Conservation (phyloP, 2,113 vertebrate genomes). For the Cathartes aura region DNA sequence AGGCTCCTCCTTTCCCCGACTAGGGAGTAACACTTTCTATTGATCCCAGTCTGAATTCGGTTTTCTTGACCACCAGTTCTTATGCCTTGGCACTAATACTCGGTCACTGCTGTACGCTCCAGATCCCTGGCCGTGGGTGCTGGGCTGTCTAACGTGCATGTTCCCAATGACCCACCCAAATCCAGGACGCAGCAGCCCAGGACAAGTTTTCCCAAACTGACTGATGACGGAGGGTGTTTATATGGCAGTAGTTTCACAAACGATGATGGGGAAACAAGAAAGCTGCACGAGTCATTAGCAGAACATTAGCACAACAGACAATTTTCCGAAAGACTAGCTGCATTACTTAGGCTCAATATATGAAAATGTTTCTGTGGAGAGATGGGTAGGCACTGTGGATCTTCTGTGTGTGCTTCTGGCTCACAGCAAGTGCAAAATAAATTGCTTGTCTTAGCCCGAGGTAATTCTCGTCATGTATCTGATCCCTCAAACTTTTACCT, state of each 20-base stretch:
- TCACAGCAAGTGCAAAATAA: not conserved
- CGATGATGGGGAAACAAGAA: not conserved
- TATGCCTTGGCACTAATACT: fast-evolving
- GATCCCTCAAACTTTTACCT: not conserved
- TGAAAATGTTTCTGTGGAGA: not conserved
- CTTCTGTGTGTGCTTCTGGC: not conserved
- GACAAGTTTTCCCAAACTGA: not conserved
- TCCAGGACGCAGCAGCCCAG: not conserved
- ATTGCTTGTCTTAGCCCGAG: not conserved
- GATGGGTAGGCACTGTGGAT: not conserved
- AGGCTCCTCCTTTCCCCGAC: not conserved
- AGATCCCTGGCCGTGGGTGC: not conserved
- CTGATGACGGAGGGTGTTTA: not conserved
- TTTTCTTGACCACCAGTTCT: not conserved
- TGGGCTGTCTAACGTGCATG: fast-evolving
- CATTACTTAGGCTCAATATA: not conserved
- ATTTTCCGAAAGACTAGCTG: not conserved
- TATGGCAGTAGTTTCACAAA: not conserved
- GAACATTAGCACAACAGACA: not conserved
- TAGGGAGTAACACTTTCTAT: fast-evolving
- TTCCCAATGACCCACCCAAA: not conserved
- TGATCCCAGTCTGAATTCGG: not conserved
- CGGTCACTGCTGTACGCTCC: fast-evolving
- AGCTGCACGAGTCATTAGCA: not conserved
- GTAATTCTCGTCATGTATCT: not conserved